Base-by-base conservation (phyloP, 92 coral and sea anemone genomes). In the Epizoanthus illoricatus region DNA sequence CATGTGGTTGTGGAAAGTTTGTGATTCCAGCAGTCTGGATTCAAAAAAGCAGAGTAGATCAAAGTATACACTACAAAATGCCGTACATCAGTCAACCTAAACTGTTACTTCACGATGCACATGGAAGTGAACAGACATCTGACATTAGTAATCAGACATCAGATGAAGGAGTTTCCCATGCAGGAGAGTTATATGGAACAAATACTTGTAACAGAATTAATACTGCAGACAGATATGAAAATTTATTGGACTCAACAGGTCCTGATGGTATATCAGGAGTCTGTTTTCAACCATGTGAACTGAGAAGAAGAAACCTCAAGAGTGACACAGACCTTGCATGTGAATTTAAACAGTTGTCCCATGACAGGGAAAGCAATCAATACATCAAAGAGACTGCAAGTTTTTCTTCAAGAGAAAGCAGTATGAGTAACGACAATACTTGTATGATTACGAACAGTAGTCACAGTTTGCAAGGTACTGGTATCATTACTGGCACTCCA, bases 11-110 rank as follows among this genome's bases (percentile, higher is more conserved):
- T 85, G 94, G 90, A 42, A 81, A 86, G 39, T 95, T 87, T 78
- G 78, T 89, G 15, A 91, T 91, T 47, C 98, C 98, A 12, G 97
- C 95, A 19, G 87, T 95, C 36, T 95, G 98, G 98, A 87, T 95
- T 62, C 98, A 95, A 80, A 90, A 89, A 66, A 87, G 92, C 63
- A 83, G 92, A 89, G 98, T 95, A 17, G 98, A 95, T 67, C 86
- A 84, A 61, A 85, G 12, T 45, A 42, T 81, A 28, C 21, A 21
- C 17, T 54, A 64, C 8, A 15, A 11, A 42, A 42, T 64, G 71
- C 71, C 82, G 6, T 78, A 78, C 9, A 13, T 78, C 60, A 78
- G 82, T 64, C 71, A 78, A 20, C 82, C 82, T 3, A 62, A 78
- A 19, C 43, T 43, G 7, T 4, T 41, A 20, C 20, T 2, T 63